phyloP scores from a whole-genome alignment of 2,888 invertebrate genomes.

The Ametastegia equiseti region DNA sequence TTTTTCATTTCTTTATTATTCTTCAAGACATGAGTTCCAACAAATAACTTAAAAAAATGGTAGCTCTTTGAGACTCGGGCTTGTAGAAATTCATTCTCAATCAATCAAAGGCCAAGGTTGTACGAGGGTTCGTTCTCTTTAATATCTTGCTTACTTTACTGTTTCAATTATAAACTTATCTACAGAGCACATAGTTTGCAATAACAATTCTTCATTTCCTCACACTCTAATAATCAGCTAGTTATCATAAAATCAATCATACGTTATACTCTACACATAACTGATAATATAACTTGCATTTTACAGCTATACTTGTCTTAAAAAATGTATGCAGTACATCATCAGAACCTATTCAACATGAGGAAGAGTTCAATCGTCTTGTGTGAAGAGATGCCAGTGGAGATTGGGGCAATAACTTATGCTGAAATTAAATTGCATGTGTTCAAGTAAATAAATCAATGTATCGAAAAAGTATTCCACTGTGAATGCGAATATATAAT shows the following conservation, averaged over 20 bases:
- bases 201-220: neutral
- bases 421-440: neutral
- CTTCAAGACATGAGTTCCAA: no score
- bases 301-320: neutral
- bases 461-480: no score
- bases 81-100: no score
- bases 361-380: neutral
- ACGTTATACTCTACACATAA: no score
- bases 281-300: neutral
- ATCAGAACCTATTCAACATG: no score
- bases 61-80: no score
- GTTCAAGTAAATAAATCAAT: neutral
- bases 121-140: no score
- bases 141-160: neutral
- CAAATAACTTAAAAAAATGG: no score
- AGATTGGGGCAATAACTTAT: neutral
- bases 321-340: neutral
- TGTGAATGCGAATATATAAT: neutral
- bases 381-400: neutral
- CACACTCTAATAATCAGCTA: neutral
- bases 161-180: neutral
- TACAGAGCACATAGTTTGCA: neutral
- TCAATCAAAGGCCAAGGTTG: no score
- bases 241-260: neutral
- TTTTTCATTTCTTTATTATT: no score